Evolutionary conservation across 1,140 invertebrate genomes (phyloP), one percentile per base, ranked within the genome.

Genomic region (Pinna nobilis): DNA sequence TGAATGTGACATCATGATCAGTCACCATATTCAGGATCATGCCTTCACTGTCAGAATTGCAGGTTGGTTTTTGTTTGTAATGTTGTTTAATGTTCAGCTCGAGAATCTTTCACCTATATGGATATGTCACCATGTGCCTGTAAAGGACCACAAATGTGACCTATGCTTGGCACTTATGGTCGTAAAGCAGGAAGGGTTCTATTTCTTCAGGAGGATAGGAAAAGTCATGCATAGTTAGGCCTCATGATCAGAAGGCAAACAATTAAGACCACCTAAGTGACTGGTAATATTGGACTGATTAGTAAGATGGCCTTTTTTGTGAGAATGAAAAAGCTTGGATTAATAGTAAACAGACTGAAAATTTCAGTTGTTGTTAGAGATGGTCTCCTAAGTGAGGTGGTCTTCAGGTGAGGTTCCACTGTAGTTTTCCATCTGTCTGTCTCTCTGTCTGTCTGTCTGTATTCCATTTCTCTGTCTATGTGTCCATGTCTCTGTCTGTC

Each of bases 1-100:
- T 50, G 77, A 55, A 30, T 70, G 64, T 68, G 79, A 82, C 32
- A 60, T 82, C 15, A 77, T 82, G 53, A 77, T 82, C 41, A 78
- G 77, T 18, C 81, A 79, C 65, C 61, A 81, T 51, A 44, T 37
- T 1, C 63, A 61, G 7, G 79, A 82, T 47, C 25, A 69, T 9
- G 70, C 77, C 11, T 80, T 80, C 49, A 76, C 74, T 49, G 47
- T 69, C 18, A 70, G 72, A 51, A 20, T 82, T 30, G 74, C 71
- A 66, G 76, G 80, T 82, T 67, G 50, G 67, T 66, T 3, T 25
- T 11, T n/a, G 7, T 47, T 61, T 53, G 18, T 35, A 55, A 11
- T 23, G 30, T 13, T 15, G 9, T 50, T 53, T 60, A 35, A 1
- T 20, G 15, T 41, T 18, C 20, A 4, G 5, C 37, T 20, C 11